These are phyloP conservation scores for Forpus xanthops DNA, from an alignment of 2,797 vertebrate genomes.

Conservation along the genomic window DNA sequence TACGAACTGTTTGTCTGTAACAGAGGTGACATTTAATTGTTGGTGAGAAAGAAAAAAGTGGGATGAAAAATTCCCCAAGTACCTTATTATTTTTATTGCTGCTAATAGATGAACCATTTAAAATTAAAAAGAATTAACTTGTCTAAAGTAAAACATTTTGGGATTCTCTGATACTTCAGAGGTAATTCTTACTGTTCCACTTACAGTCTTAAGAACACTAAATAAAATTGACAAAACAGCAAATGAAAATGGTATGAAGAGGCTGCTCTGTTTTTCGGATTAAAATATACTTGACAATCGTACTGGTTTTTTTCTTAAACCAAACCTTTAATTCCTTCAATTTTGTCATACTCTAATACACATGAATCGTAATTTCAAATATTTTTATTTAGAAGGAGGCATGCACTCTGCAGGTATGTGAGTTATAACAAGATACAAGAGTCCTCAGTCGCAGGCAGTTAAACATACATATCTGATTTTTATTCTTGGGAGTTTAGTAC, in stretches of 20 bases:
- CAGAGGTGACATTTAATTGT: background rate
- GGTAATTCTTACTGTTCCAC: background rate
- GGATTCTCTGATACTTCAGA: background rate
- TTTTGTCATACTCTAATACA: background rate
- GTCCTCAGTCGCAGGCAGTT: constrained; percentile 39
- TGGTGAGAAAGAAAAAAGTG: background rate
- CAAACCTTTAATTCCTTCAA: background rate
- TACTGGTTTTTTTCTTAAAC: background rate
- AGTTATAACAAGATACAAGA: constrained; percentile 2
- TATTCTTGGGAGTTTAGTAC: constrained; percentile 16
- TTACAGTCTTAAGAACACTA: background rate
- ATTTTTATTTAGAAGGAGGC: constrained; percentile 28
- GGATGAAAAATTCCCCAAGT: background rate
- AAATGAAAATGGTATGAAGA: background rate
- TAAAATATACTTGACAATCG: background rate
- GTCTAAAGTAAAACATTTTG: background rate
- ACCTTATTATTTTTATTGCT: background rate
- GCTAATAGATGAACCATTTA: background rate
- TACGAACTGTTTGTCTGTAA: background rate
- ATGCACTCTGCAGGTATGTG: background rate
- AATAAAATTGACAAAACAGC: background rate
- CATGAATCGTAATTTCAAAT: constrained; percentile 30
- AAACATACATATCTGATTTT: constrained; percentile 21
- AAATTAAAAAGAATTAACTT: background rate
- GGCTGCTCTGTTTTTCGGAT: background rate